phyloP scores from a whole-genome alignment of 2,888 invertebrate genomes.

The Entomobrya proxima region DNA sequence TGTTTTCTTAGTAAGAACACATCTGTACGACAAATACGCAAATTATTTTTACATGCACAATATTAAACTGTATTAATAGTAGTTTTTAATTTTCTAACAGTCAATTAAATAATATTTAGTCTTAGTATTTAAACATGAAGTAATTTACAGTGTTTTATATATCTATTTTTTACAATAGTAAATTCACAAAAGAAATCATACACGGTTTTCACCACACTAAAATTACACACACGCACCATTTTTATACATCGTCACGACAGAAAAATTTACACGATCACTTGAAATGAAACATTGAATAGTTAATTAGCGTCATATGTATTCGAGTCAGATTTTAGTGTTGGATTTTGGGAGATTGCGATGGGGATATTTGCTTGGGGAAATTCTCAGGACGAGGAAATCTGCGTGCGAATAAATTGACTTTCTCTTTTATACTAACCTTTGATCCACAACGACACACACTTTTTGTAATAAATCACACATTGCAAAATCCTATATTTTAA shows the following conservation, averaged over 20 bases:
- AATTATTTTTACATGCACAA: conserved; percentile 22
- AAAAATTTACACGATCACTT: neutral
- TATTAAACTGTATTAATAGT: neutral
- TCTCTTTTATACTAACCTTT: neutral
- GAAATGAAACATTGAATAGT: neutral
- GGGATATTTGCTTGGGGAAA: neutral
- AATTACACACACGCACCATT: neutral
- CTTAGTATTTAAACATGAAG: neutral
- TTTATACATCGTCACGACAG: too few relatives aligned
- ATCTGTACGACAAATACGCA: conserved; percentile 67
- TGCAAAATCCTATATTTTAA: neutral
- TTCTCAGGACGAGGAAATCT: too few relatives aligned
- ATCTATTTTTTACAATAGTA: neutral
- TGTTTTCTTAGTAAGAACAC: conserved; percentile 58
- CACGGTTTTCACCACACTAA: neutral
- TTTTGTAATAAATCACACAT: neutral
- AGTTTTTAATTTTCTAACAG: neutral
- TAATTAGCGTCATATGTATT: neutral
- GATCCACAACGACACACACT: neutral
- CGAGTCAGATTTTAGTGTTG: neutral
- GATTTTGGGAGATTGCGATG: too few relatives aligned
- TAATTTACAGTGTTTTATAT: neutral
- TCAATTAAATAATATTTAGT: neutral
- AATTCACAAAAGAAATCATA: neutral
- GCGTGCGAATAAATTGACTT: neutral